Percentiles rank a stretch among this genome's conserved stretches.
Evolutionary conservation across 2,797 vertebrate genomes (phyloP).

Genomic region (Poecilia gillii): DNA sequence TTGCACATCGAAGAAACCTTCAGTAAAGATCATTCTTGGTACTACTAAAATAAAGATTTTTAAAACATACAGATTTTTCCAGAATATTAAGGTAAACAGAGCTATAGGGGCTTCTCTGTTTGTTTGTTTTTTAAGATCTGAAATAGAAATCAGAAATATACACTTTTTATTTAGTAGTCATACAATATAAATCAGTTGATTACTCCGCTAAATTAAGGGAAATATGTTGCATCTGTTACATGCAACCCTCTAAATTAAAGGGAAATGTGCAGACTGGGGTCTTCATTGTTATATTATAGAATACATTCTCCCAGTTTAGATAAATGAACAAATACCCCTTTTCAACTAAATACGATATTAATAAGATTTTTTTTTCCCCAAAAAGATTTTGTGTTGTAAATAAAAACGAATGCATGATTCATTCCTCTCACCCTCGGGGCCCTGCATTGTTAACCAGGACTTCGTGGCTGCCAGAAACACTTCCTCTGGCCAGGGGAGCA

Average conservation of each 20-base stretch:
- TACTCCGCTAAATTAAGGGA: background rate
- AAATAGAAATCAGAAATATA: background rate
- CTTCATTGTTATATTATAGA: background rate
- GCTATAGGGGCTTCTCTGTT: background rate
- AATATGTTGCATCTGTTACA: background rate
- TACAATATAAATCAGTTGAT: background rate
- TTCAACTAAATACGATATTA: background rate
- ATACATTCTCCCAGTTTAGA: background rate
- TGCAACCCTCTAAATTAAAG: background rate
- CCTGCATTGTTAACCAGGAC: slow-evolving; percentile 12
- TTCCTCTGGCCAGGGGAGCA: slow-evolving; percentile 34
- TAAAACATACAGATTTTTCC: background rate
- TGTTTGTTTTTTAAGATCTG: background rate
- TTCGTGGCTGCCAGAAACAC: slow-evolving; percentile 43
- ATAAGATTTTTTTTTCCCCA: background rate
- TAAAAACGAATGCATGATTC: too few species aligned
- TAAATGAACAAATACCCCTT: background rate
- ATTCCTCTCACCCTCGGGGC: slow-evolving; percentile 55
- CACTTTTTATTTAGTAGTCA: background rate
- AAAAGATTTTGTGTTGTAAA: background rate
- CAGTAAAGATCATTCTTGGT: background rate
- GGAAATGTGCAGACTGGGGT: background rate
- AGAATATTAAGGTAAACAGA: background rate
- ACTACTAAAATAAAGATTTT: background rate
- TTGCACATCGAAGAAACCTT: too few species aligned